Base-by-base conservation (phyloP, 1,140 invertebrate species). In the Lysiphlebus fabarum region DNA sequence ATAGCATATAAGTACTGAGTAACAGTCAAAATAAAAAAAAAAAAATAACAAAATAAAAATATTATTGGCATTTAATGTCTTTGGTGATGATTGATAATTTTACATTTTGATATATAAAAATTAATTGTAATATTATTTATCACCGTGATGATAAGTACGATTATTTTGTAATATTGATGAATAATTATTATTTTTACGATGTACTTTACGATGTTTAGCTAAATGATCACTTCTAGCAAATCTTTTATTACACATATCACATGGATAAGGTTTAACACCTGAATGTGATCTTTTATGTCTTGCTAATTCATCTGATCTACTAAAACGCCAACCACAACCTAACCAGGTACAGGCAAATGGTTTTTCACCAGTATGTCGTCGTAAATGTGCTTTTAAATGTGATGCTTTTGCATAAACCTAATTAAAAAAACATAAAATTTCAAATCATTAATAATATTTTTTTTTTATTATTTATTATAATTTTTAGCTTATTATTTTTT, bases 331-430 rank as follows among this genome's bases (percentile, higher is more conserved):
- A 7, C 85, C 85, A 75, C 95, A 98, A n/a, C 88, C 90, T 3
- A 87, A 81, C 95, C 95, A 98, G 48, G 88, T 90, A 72, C 90
- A 92, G 5, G 82, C 81, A 70, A 97, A 98, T 0, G 95, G 95
- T 71, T 97, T 97, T 76, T 97, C 94, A 1, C 95, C 95, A 1
- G 94, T 92, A 76, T 98, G 95, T 9, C 95, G 84, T 3, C 95
- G 82, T 50, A 96, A 75, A 72, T 98, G 96, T 3, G 95, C 94
- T 70, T 96, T 95, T 17, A 98, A 82, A 75, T 98, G 95, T 7
- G 93, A 95, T 12, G 91, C 89, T 76, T 98, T 98, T 55, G 93
- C 92, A 68, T 98, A 98, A 1, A 90, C 76, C 76, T 91, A 51
- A 26, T 4, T 4, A 65, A 53, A 38, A 26, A 44, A n/a, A 54